Base-by-base conservation (phyloP, 2,797 vertebrate genomes). In the Halcyon leucocephala region DNA sequence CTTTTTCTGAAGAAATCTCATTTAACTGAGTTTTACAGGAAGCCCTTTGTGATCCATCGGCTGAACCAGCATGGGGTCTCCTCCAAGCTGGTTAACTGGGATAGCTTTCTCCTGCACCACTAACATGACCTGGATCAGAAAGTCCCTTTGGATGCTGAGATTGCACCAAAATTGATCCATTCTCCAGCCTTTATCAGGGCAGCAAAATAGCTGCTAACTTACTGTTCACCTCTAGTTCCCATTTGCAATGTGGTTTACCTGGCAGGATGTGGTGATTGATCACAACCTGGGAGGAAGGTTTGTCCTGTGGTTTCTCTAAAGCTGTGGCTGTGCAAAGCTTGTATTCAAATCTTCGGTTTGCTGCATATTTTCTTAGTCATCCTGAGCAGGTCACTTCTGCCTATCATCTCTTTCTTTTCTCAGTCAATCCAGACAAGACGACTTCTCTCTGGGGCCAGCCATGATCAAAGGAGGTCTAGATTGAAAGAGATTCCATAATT, bases 401-500 rank as follows among this genome's bases (percentile, higher is more conserved):
- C 94, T 90, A 69, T 94, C 88, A 72, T 93, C 93, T 89, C 85
- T 71, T 90, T 52, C 82, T 93, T 33, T 69, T 2, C 91, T 91
- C 89, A 61, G 91, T 88, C 11, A 33, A 93, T 97, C 94, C 90
- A 91, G 91, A 95, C 61, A 87, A 94, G 95, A 93, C 1, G 57
- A 81, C 82, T 39, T 79, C 72, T 94, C 95, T 93, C 94, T 81
- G 81, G 94, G 90, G 94, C 93, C 82, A 74, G 79, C 76, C 20
- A 5, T 94, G 96, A 97, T 97, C 96, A 95, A 96, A 97, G 94
- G 69, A 90, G 72, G 54, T 71, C 65, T 85, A 60, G 87, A 97
- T 97, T 94, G 93, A 96, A 97, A 93, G 96, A 95, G 95, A 95
- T 96, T 97, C 95, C 91, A 81, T 97, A 96, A 96, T 97, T 95